Evolutionary conservation across 2,888 invertebrate genomes (phyloP), one percentile per base, ranked within the genome.

Genomic region (Listrodromus nycthemerus): DNA sequence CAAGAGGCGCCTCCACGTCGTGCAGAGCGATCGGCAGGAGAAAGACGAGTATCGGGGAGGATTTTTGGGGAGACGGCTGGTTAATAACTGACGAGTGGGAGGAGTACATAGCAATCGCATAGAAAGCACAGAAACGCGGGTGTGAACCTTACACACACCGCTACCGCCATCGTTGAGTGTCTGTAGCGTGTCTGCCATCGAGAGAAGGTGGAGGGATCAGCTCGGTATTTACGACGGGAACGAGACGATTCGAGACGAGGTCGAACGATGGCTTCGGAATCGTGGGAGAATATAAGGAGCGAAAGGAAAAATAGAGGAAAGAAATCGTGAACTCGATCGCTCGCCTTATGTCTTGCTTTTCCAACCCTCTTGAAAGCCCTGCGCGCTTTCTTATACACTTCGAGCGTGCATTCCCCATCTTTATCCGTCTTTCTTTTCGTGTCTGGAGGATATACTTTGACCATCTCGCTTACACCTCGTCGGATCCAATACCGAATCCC

Each of bases 51-150:
- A 76, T 78, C 61, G 69, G 65, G 61, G 65, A 84, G 66, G 73
- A 74, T 70, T 65, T 78, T 70, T 66, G 71, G 50, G 74, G 74
- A 79, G 79, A 71, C 81, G 74, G 75, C 74, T 79, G 70, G 67
- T 81, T 84, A 84, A 84, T 78, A 81, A 81, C 77, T 80, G 77
- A 78, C 37, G 74, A 83, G 30, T n/a, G 63, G 24, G 21, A 7
- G 6, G 30, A 6, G 41, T 45, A 24, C 45, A 66, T 21, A 19
- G 21, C 66, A 45, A 41, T 41, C 55, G 24, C 13, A 37, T 33
- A 52, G 55, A 41, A 19, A 63, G 19, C 7, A n/a, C 7, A 48
- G 16, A 8, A 16, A 48, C 24, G 4, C 13, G 30, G 74, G 65
- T 24, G 52, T 48, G 19, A 70, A 70, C 58, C 58, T 16, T 71